Evolutionary conservation across 2,888 invertebrate genomes (phyloP), one percentile per base, ranked within the genome.

Genomic region (Cremastinae sp.): DNA sequence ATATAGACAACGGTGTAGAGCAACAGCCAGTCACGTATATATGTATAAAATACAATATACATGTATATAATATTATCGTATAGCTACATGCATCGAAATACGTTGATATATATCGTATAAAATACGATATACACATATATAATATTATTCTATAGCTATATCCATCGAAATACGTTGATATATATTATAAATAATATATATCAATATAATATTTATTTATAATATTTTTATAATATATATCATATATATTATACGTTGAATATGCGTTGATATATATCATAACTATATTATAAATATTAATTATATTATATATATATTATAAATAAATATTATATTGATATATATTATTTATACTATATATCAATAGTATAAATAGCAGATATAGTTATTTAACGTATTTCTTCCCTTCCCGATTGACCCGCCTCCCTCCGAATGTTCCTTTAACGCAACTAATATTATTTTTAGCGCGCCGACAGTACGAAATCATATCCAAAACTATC

Each of bases 401-500:
- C 69, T 20, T 61, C 22, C 55, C 37, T 35, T 14, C 28, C 49
- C 51, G 14, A 65, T 49, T 43, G 43, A 64, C 58, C 59, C 47
- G 62, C 64, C 58, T 64, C 58, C 35, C 49, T 47, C 58, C 37
- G 49, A 4, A 51, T 64, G 20, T 45, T 73, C 53, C 65, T 76
- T 73, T 58, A 73, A 69, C 73, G 73, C 45, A 49, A 12, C 69
- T 68, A 62, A 59, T 53, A 66, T 75, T 69, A 78, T 75, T 75
- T 75, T 75, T 78, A 66, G 70, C 71, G 73, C 35, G 20, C 28
- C 53, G 64, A 53, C 59, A 51, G 51, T 12, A 59, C 59, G 43
- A 43, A 47, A 59, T 69, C 58, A 59, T 51, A 39, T 37, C 5
- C 55, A 43, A 56, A 66, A 22, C 58, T 58, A 56, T 41, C 8